A percentile compares a stretch with the other conserved stretches of the same genome.
Evolutionary conservation across 2,113 vertebrate species (phyloP).

Genomic region (Dipodomys stephensi): DNA sequence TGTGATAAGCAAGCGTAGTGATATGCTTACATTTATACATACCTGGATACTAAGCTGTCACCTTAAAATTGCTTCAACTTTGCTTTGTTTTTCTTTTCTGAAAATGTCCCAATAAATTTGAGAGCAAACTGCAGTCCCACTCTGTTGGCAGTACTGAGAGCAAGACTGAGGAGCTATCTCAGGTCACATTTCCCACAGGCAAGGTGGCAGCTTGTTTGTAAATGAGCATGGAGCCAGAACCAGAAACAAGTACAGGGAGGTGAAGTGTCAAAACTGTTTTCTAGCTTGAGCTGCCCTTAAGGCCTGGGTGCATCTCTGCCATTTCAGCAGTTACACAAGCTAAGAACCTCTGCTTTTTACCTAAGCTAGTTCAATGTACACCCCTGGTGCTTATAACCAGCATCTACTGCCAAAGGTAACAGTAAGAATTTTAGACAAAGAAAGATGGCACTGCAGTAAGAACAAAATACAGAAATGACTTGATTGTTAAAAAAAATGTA

Average conservation of each 20-base stretch:
- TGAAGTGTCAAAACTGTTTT: neutral
- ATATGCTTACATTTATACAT: neutral
- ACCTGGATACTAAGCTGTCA: neutral
- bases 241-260: neutral
- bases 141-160: neutral
- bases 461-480: conserved; percentile 21
- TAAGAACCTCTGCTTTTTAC: neutral
- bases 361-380: neutral
- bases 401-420: neutral
- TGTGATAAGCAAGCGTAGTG: conserved; percentile 5
- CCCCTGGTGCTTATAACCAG: conserved; percentile 9
- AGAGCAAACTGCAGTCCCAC: neutral
- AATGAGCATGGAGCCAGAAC: neutral
- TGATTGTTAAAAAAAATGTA: conserved; percentile 6
- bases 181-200: neutral
- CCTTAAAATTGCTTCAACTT: neutral
- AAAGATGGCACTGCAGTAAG: conserved; percentile 6
- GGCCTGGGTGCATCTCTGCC: neutral
- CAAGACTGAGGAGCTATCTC: neutral
- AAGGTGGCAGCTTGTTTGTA: neutral
- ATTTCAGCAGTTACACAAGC: neutral
- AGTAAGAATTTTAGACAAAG: conserved; percentile 23
- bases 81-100: neutral
- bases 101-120: conserved; percentile 2
- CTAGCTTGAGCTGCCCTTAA: neutral